Evolutionary conservation across 2,113 vertebrate genomes (phyloP).

Genomic region (Oxyruncus cristatus): DNA sequence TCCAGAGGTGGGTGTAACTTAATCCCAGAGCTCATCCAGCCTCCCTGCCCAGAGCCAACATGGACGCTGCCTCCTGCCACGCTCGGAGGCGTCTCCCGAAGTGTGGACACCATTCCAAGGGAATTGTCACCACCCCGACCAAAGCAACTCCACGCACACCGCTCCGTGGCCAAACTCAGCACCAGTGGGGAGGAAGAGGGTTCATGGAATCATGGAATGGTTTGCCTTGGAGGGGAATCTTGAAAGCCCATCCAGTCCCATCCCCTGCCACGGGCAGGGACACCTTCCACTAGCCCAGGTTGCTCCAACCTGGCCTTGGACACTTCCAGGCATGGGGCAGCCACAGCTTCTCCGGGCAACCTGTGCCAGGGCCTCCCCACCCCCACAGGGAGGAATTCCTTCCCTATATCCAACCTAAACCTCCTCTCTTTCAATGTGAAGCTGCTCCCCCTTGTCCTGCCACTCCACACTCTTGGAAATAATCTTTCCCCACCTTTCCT

Average conservation of each 20-base stretch:
- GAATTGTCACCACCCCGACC: rapidly evolving
- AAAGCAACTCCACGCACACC: rapidly evolving
- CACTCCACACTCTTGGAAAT: not conserved
- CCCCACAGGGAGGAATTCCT: not conserved
- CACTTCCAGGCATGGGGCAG: not conserved
- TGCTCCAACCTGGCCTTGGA: not conserved
- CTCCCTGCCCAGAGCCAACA: not conserved
- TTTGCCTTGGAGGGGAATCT: not conserved
- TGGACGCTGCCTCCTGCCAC: not conserved
- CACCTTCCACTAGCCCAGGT: rapidly evolving
- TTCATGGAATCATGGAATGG: rapidly evolving
- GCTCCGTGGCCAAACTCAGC: rapidly evolving
- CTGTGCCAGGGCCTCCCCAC: not conserved
- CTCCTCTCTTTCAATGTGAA: not conserved
- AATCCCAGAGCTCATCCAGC: constrained; percentile 10
- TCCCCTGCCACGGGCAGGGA: not conserved
- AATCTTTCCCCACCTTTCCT: not conserved
- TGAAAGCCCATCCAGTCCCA: not conserved
- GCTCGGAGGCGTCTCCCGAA: not conserved
- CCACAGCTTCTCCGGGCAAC: not conserved
- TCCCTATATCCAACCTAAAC: not conserved
- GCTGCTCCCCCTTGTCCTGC: not conserved
- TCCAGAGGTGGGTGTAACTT: constrained; percentile 11
- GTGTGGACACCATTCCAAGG: not conserved
- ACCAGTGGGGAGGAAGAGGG: not conserved